Conservation (phyloP, 1,140 invertebrate genomes). For the Bombus confusus region DNA sequence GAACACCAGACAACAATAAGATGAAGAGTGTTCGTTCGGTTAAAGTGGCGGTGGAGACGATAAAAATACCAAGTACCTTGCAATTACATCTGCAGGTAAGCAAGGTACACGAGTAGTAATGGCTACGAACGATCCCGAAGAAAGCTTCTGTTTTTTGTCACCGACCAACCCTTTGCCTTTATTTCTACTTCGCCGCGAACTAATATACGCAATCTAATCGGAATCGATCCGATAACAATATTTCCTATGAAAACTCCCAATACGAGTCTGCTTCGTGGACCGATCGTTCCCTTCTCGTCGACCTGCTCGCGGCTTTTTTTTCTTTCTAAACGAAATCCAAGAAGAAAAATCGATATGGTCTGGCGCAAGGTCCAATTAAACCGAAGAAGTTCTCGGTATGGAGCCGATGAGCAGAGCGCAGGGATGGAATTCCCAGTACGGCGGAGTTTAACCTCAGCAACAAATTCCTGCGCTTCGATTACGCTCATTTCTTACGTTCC, state of each 20-base stretch:
- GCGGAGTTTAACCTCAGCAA: slow-evolving; percentile 44
- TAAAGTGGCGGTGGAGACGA: slow-evolving; percentile 77
- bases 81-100: slow-evolving; percentile 77
- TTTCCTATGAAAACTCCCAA: too few species aligned
- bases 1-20: slow-evolving; percentile 80
- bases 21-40: slow-evolving; percentile 73
- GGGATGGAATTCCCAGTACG: slow-evolving; percentile 56
- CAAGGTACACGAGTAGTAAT: slow-evolving; percentile 65
- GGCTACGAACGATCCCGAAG: slow-evolving; percentile 57
- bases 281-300: not conserved
- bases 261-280: not conserved
- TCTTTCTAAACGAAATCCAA: slow-evolving; percentile 31
- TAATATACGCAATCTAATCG: accelerated
- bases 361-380: slow-evolving; percentile 65
- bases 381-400: slow-evolving; percentile 55
- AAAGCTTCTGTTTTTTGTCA: not conserved
- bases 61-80: slow-evolving; percentile 79
- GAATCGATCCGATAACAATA: too few species aligned
- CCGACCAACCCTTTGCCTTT: too few species aligned
- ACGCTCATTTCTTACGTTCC: slow-evolving; percentile 13
- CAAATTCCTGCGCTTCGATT: slow-evolving; percentile 42
- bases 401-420: slow-evolving; percentile 34
- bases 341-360: slow-evolving; percentile 63
- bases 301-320: not conserved
- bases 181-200: too few species aligned